Evolutionary conservation across 2,888 invertebrate genomes (phyloP).

Genomic region (Orthonychiurus folsomi): DNA sequence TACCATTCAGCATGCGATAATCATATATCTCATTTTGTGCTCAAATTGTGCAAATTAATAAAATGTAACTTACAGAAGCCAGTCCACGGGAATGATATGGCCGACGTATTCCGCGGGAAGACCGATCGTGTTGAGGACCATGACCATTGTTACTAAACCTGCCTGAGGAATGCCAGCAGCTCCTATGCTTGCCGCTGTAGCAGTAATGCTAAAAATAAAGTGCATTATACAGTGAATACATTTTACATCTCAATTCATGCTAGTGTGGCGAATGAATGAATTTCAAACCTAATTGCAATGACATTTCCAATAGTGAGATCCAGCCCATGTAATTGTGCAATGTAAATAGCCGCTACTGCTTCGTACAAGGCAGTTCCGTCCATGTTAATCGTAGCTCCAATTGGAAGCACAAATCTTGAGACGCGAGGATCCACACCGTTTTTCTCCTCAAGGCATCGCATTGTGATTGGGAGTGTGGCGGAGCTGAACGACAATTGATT

Average conservation of each 20-base stretch:
- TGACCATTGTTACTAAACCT: constrained; percentile 50
- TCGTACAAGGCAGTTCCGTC: constrained; percentile 28
- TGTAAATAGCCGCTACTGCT: constrained; percentile 31
- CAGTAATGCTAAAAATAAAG: constrained; percentile 46
- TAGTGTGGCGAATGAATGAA: too few species aligned
- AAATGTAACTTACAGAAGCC: constrained; percentile 43
- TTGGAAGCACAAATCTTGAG: constrained; percentile 30
- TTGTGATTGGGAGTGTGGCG: constrained; percentile 32
- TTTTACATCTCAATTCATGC: too few species aligned
- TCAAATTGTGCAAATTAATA: too few species aligned
- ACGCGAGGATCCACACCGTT: constrained; percentile 29
- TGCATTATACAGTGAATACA: too few species aligned
- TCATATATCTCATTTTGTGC: too few species aligned
- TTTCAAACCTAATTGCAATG: constrained; percentile 35
- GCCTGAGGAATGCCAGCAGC: constrained; percentile 52
- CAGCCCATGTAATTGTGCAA: constrained; percentile 28
- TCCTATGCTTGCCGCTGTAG: constrained; percentile 52
- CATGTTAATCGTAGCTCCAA: constrained; percentile 35
- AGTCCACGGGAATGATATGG: constrained; percentile 44
- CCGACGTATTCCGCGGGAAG: constrained; percentile 44
- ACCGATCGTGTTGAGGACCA: constrained; percentile 45
- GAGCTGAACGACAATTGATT: too few species aligned
- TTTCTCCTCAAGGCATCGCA: constrained; percentile 30
- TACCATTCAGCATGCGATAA: too few species aligned
- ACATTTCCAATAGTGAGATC: constrained; percentile 28